Percentiles rank a stretch among this genome's conserved stretches.
phyloP scores from a whole-genome alignment of 2,888 invertebrate genomes.

The Chrysolina oricalcia region DNA sequence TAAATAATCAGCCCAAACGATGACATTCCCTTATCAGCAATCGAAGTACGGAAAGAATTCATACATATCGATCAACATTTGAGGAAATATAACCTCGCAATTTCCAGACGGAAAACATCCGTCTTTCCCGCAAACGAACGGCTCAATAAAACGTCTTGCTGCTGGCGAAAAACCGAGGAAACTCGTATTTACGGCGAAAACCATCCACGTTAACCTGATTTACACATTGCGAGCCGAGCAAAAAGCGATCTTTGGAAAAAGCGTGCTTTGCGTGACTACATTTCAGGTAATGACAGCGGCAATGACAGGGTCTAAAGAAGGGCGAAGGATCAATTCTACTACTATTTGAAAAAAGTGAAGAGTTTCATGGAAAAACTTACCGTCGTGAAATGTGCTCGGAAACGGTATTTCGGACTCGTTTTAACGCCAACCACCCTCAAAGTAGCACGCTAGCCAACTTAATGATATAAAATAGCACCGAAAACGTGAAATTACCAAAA shows the following conservation, averaged over 20 bases:
- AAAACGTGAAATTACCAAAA: slow-evolving; percentile 69
- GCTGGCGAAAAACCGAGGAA: slow-evolving; percentile 16
- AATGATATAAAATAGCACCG: slow-evolving; percentile 71
- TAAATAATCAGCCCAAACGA: not conserved
- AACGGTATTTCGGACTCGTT: slow-evolving; percentile 61
- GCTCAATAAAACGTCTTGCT: slow-evolving; percentile 21
- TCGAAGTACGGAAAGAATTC: slow-evolving; percentile 36
- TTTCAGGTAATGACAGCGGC: not conserved
- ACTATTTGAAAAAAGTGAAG: slow-evolving; percentile 7
- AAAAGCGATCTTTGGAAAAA: not conserved
- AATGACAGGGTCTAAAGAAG: not conserved
- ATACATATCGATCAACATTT: slow-evolving; percentile 38
- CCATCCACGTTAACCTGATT: not conserved
- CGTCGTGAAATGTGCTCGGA: slow-evolving; percentile 53
- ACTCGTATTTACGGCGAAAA: slow-evolving; percentile 5
- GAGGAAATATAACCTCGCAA: slow-evolving; percentile 23
- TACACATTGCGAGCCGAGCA: not conserved
- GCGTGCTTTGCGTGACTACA: not conserved
- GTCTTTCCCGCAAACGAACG: slow-evolving; percentile 27
- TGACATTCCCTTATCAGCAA: slow-evolving; percentile 36
- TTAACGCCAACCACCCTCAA: slow-evolving; percentile 70
- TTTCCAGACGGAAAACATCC: slow-evolving; percentile 41
- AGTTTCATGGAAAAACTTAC: slow-evolving; percentile 48
- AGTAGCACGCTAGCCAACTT: slow-evolving; percentile 72
- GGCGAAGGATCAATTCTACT: not conserved